These are phyloP conservation scores for Semnornis frantzii DNA, from an alignment of 2,113 vertebrate genomes.

Conservation along the genomic window DNA sequence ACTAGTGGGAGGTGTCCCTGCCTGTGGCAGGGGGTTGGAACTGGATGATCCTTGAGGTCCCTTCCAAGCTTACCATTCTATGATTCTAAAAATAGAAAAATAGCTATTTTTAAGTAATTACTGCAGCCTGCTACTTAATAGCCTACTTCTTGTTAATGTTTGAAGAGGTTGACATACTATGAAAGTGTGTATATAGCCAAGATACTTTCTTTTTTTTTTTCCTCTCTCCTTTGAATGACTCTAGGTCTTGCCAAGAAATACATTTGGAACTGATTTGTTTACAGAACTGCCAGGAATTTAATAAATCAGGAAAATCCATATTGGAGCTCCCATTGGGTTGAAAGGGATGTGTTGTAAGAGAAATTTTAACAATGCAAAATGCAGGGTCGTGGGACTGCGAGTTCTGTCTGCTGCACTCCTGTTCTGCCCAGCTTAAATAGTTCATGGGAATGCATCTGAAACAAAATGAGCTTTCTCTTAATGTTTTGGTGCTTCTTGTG, in stretches of 20 bases:
- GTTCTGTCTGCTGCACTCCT: constrained; percentile 22
- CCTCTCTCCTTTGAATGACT: not conserved
- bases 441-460: constrained; percentile 79
- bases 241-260: constrained; percentile 44
- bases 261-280: constrained; percentile 62
- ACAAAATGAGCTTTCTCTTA: constrained; percentile 74
- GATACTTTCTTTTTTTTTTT: not conserved
- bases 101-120: not conserved
- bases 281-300: constrained; percentile 51
- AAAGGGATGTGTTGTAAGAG: constrained; percentile 48
- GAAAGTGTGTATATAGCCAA: not conserved
- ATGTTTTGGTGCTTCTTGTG: constrained; percentile 39
- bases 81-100: not conserved
- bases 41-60: no score
- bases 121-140: not conserved
- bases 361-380: constrained; percentile 68
- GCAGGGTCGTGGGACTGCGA: constrained; percentile 33
- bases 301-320: constrained; percentile 55
- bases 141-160: not conserved
- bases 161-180: not conserved
- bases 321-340: constrained; percentile 38
- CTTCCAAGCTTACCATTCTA: no score
- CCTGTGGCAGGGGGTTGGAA: no score
- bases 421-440: constrained; percentile 25
- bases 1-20: no score